Evolutionary conservation across 2,797 vertebrate species (phyloP), one percentile per base, ranked within the genome.

Genomic region (Spinus olivaceus): DNA sequence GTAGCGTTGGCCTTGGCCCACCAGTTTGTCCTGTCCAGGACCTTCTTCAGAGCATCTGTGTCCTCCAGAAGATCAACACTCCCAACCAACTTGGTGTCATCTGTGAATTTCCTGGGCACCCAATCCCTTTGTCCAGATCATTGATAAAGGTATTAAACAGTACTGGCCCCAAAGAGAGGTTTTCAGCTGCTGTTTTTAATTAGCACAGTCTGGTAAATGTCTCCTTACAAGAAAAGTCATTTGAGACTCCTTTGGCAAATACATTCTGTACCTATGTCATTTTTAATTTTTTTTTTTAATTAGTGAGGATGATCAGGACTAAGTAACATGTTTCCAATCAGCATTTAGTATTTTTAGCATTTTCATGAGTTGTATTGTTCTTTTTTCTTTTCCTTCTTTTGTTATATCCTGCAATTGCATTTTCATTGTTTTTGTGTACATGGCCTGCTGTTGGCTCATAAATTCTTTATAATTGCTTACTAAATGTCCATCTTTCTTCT

Each of bases 341-440:
- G 20, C n/a, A n/a, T 73, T 81, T 81, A 73, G 37, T 92, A 67
- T 83, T 93, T 82, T 78, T 86, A 67, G 49, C 49, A 27, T 74
- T 90, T 90, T 88, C 1, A 9, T 66, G 15, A 66, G 15, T 64
- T 88, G 44, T 56, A 21, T 73, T 80, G 56, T 33, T 92, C 57
- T 59, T 73, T 71, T 84, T 93, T 81, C 56, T 67, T 77, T 92
- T 77, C 41, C 21, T 73, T 46, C 35, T 86, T 81, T 61, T 92
- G 46, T 88, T 69, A 56, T 59, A 66, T 81, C 80, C 80, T 83
- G 73, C 53, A 37, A 33, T 67, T 90, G 25, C 73, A 27, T 86
- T 88, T 92, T 47, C 35, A 70, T 94, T 92, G 80, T 86, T 86
- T 92, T 70, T 20, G 8, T 66, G 22, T 64, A 12, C 69, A 54